Evolutionary conservation across 2,113 vertebrate genomes (phyloP).

Genomic region (Numenius arquata): DNA sequence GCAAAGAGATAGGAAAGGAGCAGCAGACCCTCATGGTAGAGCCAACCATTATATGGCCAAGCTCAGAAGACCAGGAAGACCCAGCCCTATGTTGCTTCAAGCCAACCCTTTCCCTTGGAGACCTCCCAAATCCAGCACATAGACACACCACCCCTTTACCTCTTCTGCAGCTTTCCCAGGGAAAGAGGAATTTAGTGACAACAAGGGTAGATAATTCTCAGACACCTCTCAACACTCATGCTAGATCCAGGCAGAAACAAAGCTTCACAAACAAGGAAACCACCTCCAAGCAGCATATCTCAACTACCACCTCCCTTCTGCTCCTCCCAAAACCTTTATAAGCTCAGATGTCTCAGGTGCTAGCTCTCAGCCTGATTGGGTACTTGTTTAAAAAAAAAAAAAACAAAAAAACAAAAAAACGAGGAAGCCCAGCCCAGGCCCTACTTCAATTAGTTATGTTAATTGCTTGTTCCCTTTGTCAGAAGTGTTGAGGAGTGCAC

Average conservation of each 20-base stretch:
- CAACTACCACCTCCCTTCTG: neutral
- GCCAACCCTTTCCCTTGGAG: neutral
- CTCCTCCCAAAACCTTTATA: neutral
- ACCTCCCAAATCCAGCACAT: rapidly evolving
- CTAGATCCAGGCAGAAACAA: neutral
- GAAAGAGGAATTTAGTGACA: neutral
- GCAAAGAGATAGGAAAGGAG: neutral
- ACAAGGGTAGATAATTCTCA: rapidly evolving
- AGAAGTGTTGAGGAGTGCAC: constrained; percentile 1
- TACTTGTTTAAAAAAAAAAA: neutral
- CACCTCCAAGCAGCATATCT: neutral
- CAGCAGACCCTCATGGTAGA: neutral
- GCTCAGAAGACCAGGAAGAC: neutral
- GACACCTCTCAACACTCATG: neutral
- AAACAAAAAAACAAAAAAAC: neutral
- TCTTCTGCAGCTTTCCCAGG: neutral
- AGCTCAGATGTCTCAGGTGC: neutral
- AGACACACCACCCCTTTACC: neutral
- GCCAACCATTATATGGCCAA: rapidly evolving
- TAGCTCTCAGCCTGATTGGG: neutral
- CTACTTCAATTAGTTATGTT: constrained; percentile 17
- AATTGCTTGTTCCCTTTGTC: constrained; percentile 26
- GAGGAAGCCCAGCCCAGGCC: neutral
- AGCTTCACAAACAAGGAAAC: rapidly evolving
- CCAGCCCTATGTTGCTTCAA: neutral